Evolutionary conservation across 1,140 invertebrate genomes (phyloP), one percentile per base, ranked within the genome.

Genomic region (Zaprionus ornatus): DNA sequence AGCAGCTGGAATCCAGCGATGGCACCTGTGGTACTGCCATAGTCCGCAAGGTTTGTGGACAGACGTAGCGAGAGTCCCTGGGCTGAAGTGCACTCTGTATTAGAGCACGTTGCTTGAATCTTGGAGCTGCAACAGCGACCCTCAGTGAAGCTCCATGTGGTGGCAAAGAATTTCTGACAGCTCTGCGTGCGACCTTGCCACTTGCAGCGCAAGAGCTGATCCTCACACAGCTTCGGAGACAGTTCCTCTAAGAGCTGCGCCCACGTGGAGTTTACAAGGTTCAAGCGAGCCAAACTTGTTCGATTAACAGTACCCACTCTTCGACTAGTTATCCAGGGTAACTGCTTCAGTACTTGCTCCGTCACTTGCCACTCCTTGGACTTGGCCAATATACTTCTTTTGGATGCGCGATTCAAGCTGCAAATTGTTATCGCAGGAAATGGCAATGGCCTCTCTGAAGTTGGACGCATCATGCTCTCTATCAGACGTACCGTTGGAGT

Each of bases 341-440:
- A 1, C 15, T 67, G 21, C 4, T 17, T 12, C 1, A 86, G 15
- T 4, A 13, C 17, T 32, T 77, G 15, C 5, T 52, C 21, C 1
- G 57, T 10, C n/a, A 78, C 35, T 3, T 54, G 25, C 54, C 48
- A 60, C 19, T 80, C 35, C 19, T 15, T 54, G 0, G 77, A 37
- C 25, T 55, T 76, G 3, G 1, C 13, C 1, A 32, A n/a, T 15
- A 80, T 23, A 9, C 12, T 61, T 7, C 15, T 10, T 25, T 42
- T 45, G 7, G 81, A 79, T 12, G 72, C 32, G 7, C 45, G 64
- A 61, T 85, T 79, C 0, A 85, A 54, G 9, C 94, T 94, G 77
- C 96, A 96, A 59, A 96, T 93, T 0, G 95, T 95, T 2, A 96
- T 93, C 0, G 95, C 95, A 0, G 96, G 96, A 91, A 96, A 96